Base-by-base conservation (phyloP, 2,797 vertebrate species). In the Meriones psammophilus region DNA sequence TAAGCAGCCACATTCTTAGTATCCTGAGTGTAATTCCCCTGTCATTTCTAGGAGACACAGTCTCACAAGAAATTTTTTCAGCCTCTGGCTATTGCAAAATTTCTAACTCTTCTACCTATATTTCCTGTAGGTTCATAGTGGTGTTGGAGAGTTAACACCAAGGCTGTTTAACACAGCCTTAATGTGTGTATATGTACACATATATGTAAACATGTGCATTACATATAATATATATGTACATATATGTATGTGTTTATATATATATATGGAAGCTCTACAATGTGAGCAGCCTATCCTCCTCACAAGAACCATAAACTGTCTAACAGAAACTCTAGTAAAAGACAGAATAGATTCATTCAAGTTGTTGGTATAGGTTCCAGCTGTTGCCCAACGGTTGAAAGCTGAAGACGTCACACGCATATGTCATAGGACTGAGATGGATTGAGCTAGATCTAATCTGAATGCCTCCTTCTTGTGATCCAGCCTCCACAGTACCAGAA, bases 321-420 rank as follows among this genome's bases (percentile, higher is more conserved):
- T 85, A 85, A 46, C 6, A n/a, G 66, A 15, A 68, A 13, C 18
- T 85, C 13, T 68, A 85, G 42, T 54, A 20, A 12, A 5, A 54
- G 30, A 24, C 3, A 50, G 18, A n/a, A 54, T 18, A n/a, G n/a
- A n/a, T 12, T 0, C 8, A 3, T 2, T 26, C 68, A 28, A 68
- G 28, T 66, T 33, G 5, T 33, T 84, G 17, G 20, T 33, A 66
- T 22, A 46, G 42, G 42, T 42, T 85, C 7, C 12, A 24, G 30
- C 6, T 68, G 17, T 84, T 85, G 42, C 9, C 28, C 7, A 54
- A 18, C 15, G 2, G 20, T 54, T 68, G 64, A 26, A 64, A 7
- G 8, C 24, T 30, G 36, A 83, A 62, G 80, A 42, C 15, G 30
- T 30, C 22, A 42, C 4, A 83, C 5, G 8, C 30, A 20, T 54